These are phyloP conservation scores for Philopotamus ludificatus DNA, from an alignment of 1,140 invertebrate genomes.

Conservation along the genomic window DNA sequence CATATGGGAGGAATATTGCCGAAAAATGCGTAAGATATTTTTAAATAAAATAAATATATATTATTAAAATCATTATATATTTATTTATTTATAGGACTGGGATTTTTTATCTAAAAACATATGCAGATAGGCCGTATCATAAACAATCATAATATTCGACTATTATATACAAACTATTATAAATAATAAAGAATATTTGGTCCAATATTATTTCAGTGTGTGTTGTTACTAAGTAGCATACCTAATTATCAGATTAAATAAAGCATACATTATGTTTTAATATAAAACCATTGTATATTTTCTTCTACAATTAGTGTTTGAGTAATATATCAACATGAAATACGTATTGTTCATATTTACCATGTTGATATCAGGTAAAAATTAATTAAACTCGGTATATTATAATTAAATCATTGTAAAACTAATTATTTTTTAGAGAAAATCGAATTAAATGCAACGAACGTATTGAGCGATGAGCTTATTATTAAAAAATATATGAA, in stretches of 20 bases:
- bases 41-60: neutral
- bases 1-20: conserved; percentile 27
- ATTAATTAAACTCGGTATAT: too few relatives aligned
- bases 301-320: neutral
- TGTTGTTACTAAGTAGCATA: neutral
- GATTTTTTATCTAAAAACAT: neutral
- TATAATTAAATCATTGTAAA: too few relatives aligned
- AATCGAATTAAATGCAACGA: too few relatives aligned
- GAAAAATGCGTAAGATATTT: conserved; percentile 21
- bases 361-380: too few relatives aligned
- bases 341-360: too few relatives aligned
- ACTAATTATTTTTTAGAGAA: too few relatives aligned
- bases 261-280: neutral
- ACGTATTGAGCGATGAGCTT: too few relatives aligned
- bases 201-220: neutral
- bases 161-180: neutral
- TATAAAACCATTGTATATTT: neutral
- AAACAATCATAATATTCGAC: neutral
- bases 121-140: neutral
- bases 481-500: too few relatives aligned
- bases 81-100: neutral
- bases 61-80: neutral
- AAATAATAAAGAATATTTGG: neutral
- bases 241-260: neutral
- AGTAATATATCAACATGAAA: neutral